These are phyloP conservation scores for Hydrozoanthus gracilis DNA, from an alignment of 92 coral and sea anemone species.

Conservation along the genomic window DNA sequence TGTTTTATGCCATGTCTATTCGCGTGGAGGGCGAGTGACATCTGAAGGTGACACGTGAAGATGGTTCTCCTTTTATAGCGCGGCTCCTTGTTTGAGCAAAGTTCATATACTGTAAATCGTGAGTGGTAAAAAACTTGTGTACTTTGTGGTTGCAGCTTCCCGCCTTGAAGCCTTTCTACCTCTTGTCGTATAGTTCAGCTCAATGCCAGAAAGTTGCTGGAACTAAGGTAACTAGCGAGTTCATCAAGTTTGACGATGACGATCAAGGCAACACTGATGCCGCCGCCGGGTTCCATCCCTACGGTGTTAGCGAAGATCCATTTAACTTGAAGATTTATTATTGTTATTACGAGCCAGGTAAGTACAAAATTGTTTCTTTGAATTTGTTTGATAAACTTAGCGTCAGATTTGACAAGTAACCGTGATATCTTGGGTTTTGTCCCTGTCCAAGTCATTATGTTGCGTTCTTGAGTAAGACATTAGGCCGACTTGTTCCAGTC, in stretches of 20 bases:
- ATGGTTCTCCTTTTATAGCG: too few relatives aligned
- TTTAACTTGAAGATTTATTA: conserved; percentile 95
- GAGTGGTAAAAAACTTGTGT: not conserved
- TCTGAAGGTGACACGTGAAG: too few relatives aligned
- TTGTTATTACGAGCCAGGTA: conserved; percentile 98
- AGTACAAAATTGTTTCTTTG: not conserved
- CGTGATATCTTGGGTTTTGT: too few relatives aligned
- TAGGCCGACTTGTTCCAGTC: too few relatives aligned
- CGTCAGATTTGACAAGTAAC: too few relatives aligned
- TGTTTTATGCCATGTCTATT: too few relatives aligned
- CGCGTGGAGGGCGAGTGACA: too few relatives aligned
- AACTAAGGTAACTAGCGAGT: conserved; percentile 92
- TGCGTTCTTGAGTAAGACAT: too few relatives aligned
- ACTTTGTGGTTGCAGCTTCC: conserved; percentile 64
- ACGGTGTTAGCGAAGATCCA: conserved; percentile 99
- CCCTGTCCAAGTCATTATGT: too few relatives aligned
- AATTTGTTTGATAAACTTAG: too few relatives aligned
- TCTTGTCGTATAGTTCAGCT: conserved; percentile 90
- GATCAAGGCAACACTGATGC: conserved; percentile 97
- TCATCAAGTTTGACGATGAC: conserved; percentile 96
- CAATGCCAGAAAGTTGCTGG: conserved; percentile 98
- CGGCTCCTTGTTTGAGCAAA: too few relatives aligned
- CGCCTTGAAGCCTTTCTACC: conserved; percentile 91
- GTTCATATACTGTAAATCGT: too few relatives aligned
- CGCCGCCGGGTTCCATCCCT: conserved; percentile 93